phyloP scores from a whole-genome alignment of 2,113 vertebrate species.

The Tonatia bakeri region DNA sequence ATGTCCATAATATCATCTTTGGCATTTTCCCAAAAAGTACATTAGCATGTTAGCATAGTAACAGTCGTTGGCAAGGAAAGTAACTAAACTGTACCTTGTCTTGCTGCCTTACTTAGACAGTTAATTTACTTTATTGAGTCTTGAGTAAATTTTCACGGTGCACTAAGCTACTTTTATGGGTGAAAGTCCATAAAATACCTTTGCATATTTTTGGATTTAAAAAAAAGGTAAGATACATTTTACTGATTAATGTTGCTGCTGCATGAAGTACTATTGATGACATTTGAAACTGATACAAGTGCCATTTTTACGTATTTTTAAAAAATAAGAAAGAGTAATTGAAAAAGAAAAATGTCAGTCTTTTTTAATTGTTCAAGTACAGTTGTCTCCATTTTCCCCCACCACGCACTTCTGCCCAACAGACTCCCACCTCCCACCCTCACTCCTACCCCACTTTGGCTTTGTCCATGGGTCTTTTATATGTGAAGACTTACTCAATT shows the following conservation, averaged over 20 bases:
- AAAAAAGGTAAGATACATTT: background rate
- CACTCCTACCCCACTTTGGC: too few species aligned
- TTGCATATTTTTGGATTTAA: background rate
- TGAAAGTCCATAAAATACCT: conserved; percentile 12
- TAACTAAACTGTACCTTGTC: background rate
- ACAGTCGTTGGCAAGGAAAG: conserved; percentile 8
- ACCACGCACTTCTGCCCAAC: too few species aligned
- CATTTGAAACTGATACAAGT: background rate
- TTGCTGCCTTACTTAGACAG: conserved; percentile 8
- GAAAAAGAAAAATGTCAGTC: conserved; percentile 16
- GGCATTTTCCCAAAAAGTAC: conserved; percentile 48
- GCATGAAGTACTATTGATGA: background rate
- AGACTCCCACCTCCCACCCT: too few species aligned
- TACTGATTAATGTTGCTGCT: conserved; percentile 2
- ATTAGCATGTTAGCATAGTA: conserved; percentile 26
- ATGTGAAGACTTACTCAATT: background rate
- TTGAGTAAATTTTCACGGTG: background rate
- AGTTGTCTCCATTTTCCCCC: too few species aligned
- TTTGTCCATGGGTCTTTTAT: too few species aligned
- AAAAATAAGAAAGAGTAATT: background rate
- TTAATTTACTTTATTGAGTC: background rate
- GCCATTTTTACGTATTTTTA: background rate
- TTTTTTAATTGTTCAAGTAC: too few species aligned
- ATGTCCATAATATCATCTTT: background rate
- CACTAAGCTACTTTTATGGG: background rate